A percentile compares a stretch with the other conserved stretches of the same genome.
phyloP scores from a whole-genome alignment of 1,140 invertebrate genomes.

The Diachasmimorpha longicaudata region DNA sequence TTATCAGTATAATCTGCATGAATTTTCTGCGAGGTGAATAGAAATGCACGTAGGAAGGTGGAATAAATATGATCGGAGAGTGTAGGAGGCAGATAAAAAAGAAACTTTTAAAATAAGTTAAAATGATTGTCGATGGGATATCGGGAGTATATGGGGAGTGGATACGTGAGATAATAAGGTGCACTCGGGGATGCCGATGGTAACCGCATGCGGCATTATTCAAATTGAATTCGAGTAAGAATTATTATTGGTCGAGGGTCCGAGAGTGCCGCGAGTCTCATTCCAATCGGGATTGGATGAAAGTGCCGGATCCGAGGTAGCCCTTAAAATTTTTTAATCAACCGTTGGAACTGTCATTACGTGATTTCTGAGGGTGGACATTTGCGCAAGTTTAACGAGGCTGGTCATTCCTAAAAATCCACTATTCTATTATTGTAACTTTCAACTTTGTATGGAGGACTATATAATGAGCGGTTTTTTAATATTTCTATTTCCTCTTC shows the following conservation, averaged over 20 bases:
- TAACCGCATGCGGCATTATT: conserved; percentile 62
- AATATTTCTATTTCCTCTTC: too few relatives aligned
- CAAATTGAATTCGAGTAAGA: conserved; percentile 60
- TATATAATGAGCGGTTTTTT: too few relatives aligned
- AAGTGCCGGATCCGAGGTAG: not conserved
- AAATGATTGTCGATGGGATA: conserved; percentile 11
- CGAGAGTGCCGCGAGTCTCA: not conserved
- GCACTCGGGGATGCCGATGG: conserved; percentile 55
- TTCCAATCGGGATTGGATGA: not conserved
- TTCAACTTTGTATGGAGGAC: too few relatives aligned
- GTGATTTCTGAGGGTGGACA: not conserved
- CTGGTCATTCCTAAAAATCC: not conserved
- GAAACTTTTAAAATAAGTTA: conserved; percentile 3
- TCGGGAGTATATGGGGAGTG: conserved; percentile 27
- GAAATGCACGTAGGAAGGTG: conserved; percentile 13
- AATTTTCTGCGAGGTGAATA: not conserved
- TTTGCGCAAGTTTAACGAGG: not conserved
- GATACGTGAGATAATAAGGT: conserved; percentile 61
- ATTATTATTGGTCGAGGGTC: conserved; percentile 53
- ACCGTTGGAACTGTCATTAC: not conserved
- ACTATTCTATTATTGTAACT: too few relatives aligned
- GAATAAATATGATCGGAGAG: conserved; percentile 18
- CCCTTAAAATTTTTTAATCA: not conserved
- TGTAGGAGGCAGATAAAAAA: conserved; percentile 12
- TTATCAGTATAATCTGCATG: not conserved